A percentile compares a stretch with the other conserved stretches of the same genome.
Evolutionary conservation across 2,113 vertebrate genomes (phyloP).

Genomic region (Chlamydotis undulata): DNA sequence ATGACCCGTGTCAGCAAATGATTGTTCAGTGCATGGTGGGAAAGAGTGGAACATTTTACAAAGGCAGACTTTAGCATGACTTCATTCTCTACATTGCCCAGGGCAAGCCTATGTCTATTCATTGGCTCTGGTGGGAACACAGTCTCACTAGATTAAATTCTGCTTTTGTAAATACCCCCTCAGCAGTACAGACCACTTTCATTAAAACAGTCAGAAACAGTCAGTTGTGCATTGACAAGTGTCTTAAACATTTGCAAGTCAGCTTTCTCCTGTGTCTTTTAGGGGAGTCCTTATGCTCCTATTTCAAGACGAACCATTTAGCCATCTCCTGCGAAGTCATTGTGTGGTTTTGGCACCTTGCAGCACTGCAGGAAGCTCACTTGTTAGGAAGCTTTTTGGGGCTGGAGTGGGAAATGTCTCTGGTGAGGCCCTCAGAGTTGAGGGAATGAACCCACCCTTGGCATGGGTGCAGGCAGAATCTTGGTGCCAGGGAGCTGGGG

Average conservation of each 20-base stretch:
- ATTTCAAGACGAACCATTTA: not conserved
- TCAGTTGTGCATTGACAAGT: not conserved
- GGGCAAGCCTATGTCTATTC: slow-evolving; percentile 22
- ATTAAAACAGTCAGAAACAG: not conserved
- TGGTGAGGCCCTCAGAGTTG: not conserved
- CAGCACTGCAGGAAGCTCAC: not conserved
- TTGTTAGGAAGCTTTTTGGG: not conserved
- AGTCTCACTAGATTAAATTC: slow-evolving; percentile 30
- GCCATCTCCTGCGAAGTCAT: not conserved
- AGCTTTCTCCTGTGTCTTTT: not conserved
- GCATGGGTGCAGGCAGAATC: not conserved
- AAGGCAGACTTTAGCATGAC: not conserved
- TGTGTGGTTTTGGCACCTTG: not conserved
- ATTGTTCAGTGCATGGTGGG: not conserved
- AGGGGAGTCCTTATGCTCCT: not conserved
- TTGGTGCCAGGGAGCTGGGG: not conserved
- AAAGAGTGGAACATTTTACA: not conserved
- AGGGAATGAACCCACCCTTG: not conserved
- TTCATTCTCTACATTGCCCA: not conserved
- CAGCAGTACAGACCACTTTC: not conserved
- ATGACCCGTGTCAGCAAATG: not conserved
- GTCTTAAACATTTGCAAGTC: slow-evolving; percentile 22
- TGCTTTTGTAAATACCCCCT: slow-evolving; percentile 7
- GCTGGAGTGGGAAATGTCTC: not conserved
- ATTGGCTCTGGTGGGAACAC: slow-evolving; percentile 1